These are phyloP conservation scores for Orbicella faveolata DNA, from an alignment of 64 coral and sea anemone genomes.

Conservation along the genomic window DNA sequence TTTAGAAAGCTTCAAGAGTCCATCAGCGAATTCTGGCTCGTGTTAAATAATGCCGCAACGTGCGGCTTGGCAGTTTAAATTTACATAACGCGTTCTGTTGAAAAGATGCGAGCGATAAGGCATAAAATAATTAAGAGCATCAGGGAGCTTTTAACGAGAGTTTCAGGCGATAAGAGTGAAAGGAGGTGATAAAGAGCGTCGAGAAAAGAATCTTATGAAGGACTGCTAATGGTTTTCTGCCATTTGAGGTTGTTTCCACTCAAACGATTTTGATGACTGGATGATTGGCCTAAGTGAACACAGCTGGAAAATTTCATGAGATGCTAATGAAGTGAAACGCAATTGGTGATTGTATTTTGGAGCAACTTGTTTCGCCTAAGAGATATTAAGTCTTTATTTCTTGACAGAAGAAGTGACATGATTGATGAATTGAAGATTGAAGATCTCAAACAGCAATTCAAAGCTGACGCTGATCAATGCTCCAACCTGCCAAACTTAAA, in stretches of 20 bases:
- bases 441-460: slow-evolving; percentile 71
- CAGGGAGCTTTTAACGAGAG: slow-evolving; percentile 28
- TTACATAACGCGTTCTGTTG: slow-evolving; percentile 44
- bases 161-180: slow-evolving; percentile 35
- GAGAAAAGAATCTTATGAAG: slow-evolving; percentile 25
- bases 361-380: slow-evolving; percentile 86
- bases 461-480: slow-evolving; percentile 33
- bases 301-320: slow-evolving; percentile 89
- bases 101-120: slow-evolving; percentile 41
- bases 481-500: not conserved
- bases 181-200: slow-evolving; percentile 45
- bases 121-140: slow-evolving; percentile 19
- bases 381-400: slow-evolving; percentile 97
- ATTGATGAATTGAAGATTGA: slow-evolving; percentile 85
- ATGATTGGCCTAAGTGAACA: slow-evolving; percentile 96
- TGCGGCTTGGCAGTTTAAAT: slow-evolving; percentile 32
- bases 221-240: slow-evolving; percentile 68
- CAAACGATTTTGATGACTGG: slow-evolving; percentile 86
- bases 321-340: slow-evolving; percentile 93
- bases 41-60: slow-evolving; percentile 10
- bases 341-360: slow-evolving; percentile 84
- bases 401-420: slow-evolving; percentile 89
- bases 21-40: not conserved
- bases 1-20: slow-evolving; percentile 1
- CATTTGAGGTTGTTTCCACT: slow-evolving; percentile 68